Conservation (phyloP, 2,797 vertebrate genomes). For the Pitangus sulphuratus region DNA sequence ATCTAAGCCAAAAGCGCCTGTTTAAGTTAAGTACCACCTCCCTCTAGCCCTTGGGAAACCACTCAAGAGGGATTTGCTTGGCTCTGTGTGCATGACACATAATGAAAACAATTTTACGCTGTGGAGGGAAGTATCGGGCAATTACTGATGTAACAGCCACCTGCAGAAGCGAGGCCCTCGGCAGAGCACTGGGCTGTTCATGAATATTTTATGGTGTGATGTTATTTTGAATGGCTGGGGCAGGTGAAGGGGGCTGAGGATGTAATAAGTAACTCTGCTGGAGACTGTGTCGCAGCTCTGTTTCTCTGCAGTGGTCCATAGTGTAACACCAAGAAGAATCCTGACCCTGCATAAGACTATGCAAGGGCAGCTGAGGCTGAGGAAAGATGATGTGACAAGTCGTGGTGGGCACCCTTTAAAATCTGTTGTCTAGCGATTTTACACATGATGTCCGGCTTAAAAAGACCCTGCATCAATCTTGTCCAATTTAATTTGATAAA, state of each 20-base stretch:
- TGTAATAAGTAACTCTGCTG: conserved; percentile 98
- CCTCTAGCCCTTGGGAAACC: conserved; percentile 94
- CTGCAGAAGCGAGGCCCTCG: conserved; percentile 92
- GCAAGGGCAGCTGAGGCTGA: conserved; percentile 84
- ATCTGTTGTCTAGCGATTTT: conserved; percentile 99
- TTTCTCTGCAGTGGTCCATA: conserved; percentile 93
- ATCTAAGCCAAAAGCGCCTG: conserved; percentile 90
- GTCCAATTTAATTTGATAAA: conserved; percentile 99
- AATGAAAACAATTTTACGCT: conserved; percentile 99
- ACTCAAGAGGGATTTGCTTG: conserved; percentile 93
- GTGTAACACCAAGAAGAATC: conserved; percentile 89
- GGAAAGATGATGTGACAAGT: conserved; percentile 92
- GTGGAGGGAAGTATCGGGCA: conserved; percentile 95
- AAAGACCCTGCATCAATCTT: conserved; percentile 92
- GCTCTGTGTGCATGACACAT: conserved; percentile 97
- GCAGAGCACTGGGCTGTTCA: conserved; percentile 85
- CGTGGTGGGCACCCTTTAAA: conserved; percentile 90
- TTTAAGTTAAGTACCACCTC: conserved; percentile 98
- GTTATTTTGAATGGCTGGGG: conserved; percentile 96
- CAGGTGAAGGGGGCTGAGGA: conserved; percentile 91
- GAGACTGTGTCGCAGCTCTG: conserved; percentile 94
- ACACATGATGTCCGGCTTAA: conserved; percentile 92
- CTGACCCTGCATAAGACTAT: conserved; percentile 87
- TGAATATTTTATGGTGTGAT: conserved; percentile 99
- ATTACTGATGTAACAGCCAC: conserved; percentile 99